Conservation (phyloP, 2,888 invertebrate species). For the Pristionchus arcanus region DNA sequence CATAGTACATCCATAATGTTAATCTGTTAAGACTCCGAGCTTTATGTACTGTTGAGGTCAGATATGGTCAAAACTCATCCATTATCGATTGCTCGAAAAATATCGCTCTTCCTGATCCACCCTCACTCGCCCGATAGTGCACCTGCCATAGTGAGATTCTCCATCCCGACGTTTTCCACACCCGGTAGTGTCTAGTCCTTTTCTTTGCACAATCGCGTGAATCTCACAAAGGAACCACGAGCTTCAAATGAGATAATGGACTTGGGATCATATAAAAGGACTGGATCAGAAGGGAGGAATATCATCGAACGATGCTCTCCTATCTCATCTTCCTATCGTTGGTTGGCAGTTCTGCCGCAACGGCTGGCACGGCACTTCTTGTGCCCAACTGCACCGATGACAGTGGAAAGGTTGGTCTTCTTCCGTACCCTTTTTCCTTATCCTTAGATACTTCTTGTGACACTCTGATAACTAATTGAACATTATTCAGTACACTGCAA, state of each 20-base stretch:
- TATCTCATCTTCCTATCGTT: neutral
- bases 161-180: neutral
- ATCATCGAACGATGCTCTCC: neutral
- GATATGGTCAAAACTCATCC: neutral
- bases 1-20: too few relatives aligned
- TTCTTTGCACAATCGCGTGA: neutral
- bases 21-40: too few relatives aligned
- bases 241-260: neutral
- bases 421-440: too few relatives aligned
- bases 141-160: neutral
- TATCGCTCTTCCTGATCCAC: neutral
- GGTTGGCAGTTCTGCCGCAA: neutral
- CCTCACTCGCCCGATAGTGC: neutral
- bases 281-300: neutral
- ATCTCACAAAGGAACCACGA: neutral
- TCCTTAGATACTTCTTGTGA: neutral
- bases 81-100: neutral
- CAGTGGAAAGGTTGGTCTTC: neutral
- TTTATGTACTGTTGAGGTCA: too few relatives aligned
- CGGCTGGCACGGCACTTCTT: neutral
- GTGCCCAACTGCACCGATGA: slow-evolving; percentile 2
- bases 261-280: neutral
- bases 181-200: neutral
- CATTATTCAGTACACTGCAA: neutral
- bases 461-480: neutral